A percentile compares a stretch with the other conserved stretches of the same genome.
These are phyloP conservation scores for Heliothis virescens DNA, from an alignment of 1,140 invertebrate genomes.

Conservation along the genomic window DNA sequence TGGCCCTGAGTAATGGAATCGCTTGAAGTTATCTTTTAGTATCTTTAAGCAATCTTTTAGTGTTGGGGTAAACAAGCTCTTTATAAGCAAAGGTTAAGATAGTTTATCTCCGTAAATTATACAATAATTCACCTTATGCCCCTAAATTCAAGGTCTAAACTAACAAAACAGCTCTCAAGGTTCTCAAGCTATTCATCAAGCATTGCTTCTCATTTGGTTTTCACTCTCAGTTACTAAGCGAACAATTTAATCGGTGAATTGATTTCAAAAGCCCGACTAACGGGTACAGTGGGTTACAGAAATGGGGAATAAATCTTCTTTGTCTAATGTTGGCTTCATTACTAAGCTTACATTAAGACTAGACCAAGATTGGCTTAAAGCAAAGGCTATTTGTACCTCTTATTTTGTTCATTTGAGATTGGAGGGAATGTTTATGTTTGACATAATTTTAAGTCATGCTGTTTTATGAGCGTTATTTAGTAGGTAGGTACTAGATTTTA, in stretches of 20 bases:
- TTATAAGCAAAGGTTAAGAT: no score
- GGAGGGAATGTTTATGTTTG: neutral
- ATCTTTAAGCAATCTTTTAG: conserved; percentile 1
- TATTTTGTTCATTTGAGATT: conserved; percentile 3
- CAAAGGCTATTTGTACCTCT: conserved; percentile 8
- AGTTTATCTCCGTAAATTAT: neutral
- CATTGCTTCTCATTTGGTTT: conserved; percentile 15
- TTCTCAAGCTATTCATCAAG: neutral
- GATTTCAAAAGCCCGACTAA: conserved; percentile 28
- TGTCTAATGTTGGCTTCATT: conserved; percentile 13
- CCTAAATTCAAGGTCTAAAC: neutral
- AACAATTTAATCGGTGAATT: conserved; percentile 31
- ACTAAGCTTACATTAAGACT: conserved; percentile 28
- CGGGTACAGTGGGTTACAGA: conserved; percentile 27
- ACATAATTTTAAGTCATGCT: neutral
- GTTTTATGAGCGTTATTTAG: neutral
- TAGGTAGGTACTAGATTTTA: no score
- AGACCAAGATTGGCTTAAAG: conserved; percentile 28
- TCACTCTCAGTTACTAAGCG: neutral
- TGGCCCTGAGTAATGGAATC: neutral
- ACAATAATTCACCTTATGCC: neutral
- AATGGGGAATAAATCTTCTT: conserved; percentile 27
- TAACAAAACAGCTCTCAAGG: neutral
- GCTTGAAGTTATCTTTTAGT: neutral
- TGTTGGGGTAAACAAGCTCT: neutral